These are phyloP conservation scores for Scaptomyza polygonia DNA, from an alignment of 2,888 invertebrate species.

Conservation along the genomic window DNA sequence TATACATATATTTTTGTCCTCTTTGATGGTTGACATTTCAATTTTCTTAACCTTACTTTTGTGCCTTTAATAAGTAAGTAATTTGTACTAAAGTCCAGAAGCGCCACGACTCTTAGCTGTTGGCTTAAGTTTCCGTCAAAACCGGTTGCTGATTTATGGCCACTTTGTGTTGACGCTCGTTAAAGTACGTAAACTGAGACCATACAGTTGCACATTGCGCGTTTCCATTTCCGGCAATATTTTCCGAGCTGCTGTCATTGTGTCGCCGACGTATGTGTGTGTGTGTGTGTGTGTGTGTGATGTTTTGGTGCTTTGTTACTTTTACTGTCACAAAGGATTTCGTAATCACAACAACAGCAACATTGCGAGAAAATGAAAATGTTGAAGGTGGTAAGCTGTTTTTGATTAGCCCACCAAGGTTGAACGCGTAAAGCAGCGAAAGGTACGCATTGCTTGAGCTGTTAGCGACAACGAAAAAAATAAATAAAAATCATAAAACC, in stretches of 20 bases:
- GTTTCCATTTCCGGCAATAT: slow-evolving; percentile 59
- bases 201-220: slow-evolving; percentile 41
- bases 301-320: neutral
- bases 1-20: too few species aligned
- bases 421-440: slow-evolving; percentile 11
- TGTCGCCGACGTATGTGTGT: neutral
- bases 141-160: slow-evolving; percentile 67
- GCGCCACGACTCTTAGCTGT: slow-evolving; percentile 16
- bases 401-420: slow-evolving; percentile 59
- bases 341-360: slow-evolving; percentile 29
- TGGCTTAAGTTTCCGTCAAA: slow-evolving; percentile 72
- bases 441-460: slow-evolving; percentile 14
- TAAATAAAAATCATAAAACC: slow-evolving; percentile 50
- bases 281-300: neutral
- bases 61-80: slow-evolving; percentile 21
- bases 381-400: slow-evolving; percentile 52
- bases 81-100: slow-evolving; percentile 7
- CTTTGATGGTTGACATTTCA: neutral
- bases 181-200: slow-evolving; percentile 68
- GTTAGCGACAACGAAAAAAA: slow-evolving; percentile 14
- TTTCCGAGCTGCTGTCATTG: slow-evolving; percentile 33
- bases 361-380: neutral
- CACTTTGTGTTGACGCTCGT: slow-evolving; percentile 38
- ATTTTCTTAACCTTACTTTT: slow-evolving; percentile 1
- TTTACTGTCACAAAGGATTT: slow-evolving; percentile 55